A percentile compares a stretch with the other conserved stretches of the same genome.
Evolutionary conservation across 2,113 vertebrate species (phyloP).

Genomic region (Delphinapterus leucas): DNA sequence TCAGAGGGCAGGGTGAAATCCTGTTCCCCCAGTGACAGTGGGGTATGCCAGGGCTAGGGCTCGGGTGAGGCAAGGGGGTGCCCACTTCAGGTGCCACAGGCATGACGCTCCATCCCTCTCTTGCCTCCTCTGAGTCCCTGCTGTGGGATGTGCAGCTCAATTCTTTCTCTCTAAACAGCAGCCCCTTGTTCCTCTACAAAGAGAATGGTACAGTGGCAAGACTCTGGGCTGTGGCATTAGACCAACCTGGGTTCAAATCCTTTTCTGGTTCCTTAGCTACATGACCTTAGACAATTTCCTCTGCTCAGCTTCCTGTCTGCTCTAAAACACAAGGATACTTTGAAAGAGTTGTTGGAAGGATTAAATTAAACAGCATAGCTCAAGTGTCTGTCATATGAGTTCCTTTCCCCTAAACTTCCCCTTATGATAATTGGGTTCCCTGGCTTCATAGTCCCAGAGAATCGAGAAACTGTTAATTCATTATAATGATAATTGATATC

Average conservation of each 20-base stretch:
- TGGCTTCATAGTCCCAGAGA: neutral
- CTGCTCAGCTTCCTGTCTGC: neutral
- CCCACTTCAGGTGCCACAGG: neutral
- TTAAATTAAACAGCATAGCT: neutral
- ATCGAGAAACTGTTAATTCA: neutral
- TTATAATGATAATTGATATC: no score
- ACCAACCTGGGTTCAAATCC: neutral
- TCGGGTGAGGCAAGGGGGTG: neutral
- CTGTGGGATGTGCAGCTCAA: no score
- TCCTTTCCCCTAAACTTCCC: neutral
- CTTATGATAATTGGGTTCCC: neutral
- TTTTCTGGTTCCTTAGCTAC: neutral
- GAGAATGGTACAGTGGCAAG: neutral
- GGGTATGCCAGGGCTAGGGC: neutral
- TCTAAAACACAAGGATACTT: neutral
- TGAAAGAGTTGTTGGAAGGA: neutral
- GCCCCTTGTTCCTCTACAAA: neutral
- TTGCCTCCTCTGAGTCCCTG: neutral
- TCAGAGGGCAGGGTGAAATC: neutral
- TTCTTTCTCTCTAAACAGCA: neutral
- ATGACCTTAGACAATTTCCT: neutral
- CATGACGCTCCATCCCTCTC: neutral
- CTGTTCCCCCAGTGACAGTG: neutral
- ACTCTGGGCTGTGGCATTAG: neutral
- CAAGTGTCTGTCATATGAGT: neutral